phyloP scores from a whole-genome alignment of 1,140 invertebrate species.

The Drosophila guanche region DNA sequence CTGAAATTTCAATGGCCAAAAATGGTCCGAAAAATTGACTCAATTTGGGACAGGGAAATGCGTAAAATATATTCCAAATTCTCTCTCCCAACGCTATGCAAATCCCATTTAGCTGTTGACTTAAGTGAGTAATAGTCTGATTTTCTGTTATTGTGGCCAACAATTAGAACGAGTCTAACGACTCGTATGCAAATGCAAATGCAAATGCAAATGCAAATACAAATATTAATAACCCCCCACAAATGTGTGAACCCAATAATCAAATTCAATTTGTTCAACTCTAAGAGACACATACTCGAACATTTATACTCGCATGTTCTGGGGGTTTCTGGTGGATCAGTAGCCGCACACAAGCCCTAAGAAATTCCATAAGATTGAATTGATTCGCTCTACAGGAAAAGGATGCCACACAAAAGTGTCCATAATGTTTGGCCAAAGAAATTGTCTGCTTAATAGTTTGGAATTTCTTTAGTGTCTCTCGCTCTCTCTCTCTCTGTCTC shows the following conservation, averaged over 20 bases:
- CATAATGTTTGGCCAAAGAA: too few relatives aligned
- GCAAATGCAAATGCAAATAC: constrained; percentile 24
- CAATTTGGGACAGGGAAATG: constrained; percentile 4
- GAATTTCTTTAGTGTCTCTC: too few relatives aligned
- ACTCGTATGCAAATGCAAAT: constrained; percentile 17
- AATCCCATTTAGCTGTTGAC: constrained; percentile 19
- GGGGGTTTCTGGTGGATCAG: too few relatives aligned
- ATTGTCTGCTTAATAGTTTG: too few relatives aligned
- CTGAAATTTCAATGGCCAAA: constrained; percentile 45
- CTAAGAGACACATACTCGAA: not conserved
- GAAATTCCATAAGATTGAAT: too few relatives aligned
- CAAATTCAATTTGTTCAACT: constrained; percentile 4
- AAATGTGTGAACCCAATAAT: not conserved
- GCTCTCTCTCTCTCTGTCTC: too few relatives aligned
- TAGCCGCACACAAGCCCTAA: too few relatives aligned
- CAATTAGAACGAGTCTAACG: constrained; percentile 23
- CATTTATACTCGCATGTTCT: not conserved
- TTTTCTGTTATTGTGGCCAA: constrained; percentile 26
- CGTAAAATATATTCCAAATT: too few relatives aligned
- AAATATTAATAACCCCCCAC: constrained; percentile 33
- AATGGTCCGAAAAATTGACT: constrained; percentile 14
- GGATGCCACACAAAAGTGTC: too few relatives aligned
- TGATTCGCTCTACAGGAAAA: too few relatives aligned
- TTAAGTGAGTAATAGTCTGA: constrained; percentile 11
- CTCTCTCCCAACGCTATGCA: not conserved